Evolutionary conservation across 64 coral and sea anemone species (phyloP), one percentile per base, ranked within the genome.

Genomic region (Acropora tenuis): DNA sequence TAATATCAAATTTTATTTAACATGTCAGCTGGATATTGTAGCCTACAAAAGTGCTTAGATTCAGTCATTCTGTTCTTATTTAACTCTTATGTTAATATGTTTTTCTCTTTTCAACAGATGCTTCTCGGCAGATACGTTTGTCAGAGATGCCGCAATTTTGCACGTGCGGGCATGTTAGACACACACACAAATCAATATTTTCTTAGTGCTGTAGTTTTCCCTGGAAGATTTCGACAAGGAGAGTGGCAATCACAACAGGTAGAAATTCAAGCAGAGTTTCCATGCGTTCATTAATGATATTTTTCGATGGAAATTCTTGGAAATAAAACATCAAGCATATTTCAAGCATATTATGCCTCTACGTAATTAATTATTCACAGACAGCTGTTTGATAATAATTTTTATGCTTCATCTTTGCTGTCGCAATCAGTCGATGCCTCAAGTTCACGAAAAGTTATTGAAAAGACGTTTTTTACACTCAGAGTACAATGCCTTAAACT

Each of bases 41-140:
- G 30, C 30, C 30, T 30, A 30, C 30, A 30, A 30, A 30, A 30
- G 30, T 30, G 30, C 30, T 30, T 30, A 30, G 30, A 30, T 55
- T 10, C 46, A 18, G 18, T 17, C 75, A 18, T 30, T 19, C 50
- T 69, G 13, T 55, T 47, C 10, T 0, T 65, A 10, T 0, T 12
- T 20, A 77, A 3, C 47, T 16, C 9, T 11, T 43, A 20, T 61
- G 41, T 3, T 2, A 5, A 44, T 17, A 11, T 3, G 77, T 73
- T 93, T 77, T 43, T 30, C 30, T 30, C 30, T 30, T 44, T 16
- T 15, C 50, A 85, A 77, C 57, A 97, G 92, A 89, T 86, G 95
- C 81, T 89, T 17, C 45, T 97, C 15, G 93, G 92, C 55, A 88
- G 89, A 69, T 94, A 91, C 81, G 61, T 91, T 8, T 97, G 95